Conservation (phyloP, 2,113 vertebrate genomes). For the Rhodinocichla rosea region DNA sequence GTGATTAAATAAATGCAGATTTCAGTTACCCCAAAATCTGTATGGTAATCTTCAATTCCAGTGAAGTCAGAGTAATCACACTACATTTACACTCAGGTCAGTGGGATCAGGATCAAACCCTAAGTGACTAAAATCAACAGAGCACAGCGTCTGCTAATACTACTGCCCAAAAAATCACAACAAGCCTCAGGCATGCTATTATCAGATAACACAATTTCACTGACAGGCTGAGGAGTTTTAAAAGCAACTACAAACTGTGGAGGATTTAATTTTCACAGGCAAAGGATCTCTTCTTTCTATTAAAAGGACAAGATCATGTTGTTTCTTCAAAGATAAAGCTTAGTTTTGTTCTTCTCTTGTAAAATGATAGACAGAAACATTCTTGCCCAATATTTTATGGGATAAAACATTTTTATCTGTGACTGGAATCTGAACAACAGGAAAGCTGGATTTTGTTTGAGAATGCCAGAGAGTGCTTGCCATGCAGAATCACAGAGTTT, state of each 20-base stretch:
- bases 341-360: neutral
- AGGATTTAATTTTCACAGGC: constrained; percentile 58
- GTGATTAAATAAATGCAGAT: neutral
- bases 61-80: neutral
- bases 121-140: constrained; percentile 68
- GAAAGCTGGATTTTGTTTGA: neutral
- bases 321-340: constrained; percentile 30
- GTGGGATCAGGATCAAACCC: neutral
- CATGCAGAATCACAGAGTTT: neutral
- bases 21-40: neutral
- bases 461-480: neutral
- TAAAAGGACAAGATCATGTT: constrained; percentile 46
- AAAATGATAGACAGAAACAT: neutral
- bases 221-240: constrained; percentile 53
- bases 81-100: neutral
- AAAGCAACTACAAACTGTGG: constrained; percentile 49
- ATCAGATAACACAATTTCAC: constrained; percentile 62
- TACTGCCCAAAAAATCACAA: constrained; percentile 50
- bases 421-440: neutral
- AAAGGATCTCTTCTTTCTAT: constrained; percentile 55
- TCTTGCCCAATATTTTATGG: neutral
- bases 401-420: neutral
- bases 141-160: constrained; percentile 61
- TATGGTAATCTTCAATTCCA: neutral
- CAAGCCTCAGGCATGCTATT: constrained; percentile 63